Conservation (phyloP, 2,888 invertebrate genomes). For the Lapara coniferarum region DNA sequence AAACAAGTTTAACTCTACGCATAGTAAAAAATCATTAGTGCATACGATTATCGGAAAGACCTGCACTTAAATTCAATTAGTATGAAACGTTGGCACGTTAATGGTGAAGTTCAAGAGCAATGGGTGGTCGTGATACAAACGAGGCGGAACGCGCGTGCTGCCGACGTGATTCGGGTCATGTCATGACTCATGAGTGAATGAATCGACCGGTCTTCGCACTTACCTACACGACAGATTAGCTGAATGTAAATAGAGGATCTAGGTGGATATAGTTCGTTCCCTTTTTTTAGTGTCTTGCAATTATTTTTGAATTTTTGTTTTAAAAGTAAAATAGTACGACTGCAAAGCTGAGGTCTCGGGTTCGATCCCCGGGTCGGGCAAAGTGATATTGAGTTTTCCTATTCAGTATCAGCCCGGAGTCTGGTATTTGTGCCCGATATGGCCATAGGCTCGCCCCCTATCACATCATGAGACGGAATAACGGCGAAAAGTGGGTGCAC, state of each 20-base stretch:
- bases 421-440: too few relatives aligned
- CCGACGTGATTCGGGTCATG: constrained; percentile 40
- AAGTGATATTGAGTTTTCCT: too few relatives aligned
- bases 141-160: constrained; percentile 40
- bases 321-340: too few relatives aligned
- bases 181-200: constrained; percentile 37
- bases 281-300: too few relatives aligned
- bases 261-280: neutral
- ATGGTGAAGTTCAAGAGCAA: constrained; percentile 27
- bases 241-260: neutral
- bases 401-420: too few relatives aligned
- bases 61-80: constrained; percentile 24
- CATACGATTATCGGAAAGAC: constrained; percentile 5
- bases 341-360: too few relatives aligned
- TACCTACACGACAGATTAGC: constrained; percentile 13
- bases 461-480: too few relatives aligned
- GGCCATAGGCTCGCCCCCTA: too few relatives aligned
- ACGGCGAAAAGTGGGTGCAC: too few relatives aligned
- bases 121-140: constrained; percentile 30
- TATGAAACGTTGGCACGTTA: constrained; percentile 27
- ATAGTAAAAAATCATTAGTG: neutral
- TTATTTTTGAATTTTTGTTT: too few relatives aligned
- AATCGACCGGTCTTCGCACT: constrained; percentile 24
- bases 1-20: neutral
- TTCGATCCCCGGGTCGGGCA: too few relatives aligned